Conservation (phyloP, 2,797 vertebrate species). For the Oreonectes daqikongensis region DNA sequence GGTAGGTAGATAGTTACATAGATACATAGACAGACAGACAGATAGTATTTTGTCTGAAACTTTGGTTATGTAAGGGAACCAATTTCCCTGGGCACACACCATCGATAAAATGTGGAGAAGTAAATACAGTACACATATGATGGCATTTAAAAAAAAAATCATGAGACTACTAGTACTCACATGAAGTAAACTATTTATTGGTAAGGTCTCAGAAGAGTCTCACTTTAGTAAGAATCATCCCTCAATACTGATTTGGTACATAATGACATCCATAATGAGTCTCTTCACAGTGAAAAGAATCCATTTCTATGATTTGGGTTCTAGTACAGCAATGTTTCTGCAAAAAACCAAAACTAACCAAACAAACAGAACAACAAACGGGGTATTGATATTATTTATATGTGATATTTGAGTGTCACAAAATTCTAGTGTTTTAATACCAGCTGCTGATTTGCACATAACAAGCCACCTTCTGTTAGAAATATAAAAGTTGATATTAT, state of each 20-base stretch:
- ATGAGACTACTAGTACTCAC: conserved; percentile 65
- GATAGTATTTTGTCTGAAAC: too few relatives aligned
- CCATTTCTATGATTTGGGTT: conserved; percentile 80
- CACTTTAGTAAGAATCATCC: conserved; percentile 78
- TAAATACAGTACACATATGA: not conserved
- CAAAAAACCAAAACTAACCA: conserved; percentile 68
- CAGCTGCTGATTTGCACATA: conserved; percentile 86
- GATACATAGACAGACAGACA: not conserved
- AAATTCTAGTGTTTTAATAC: conserved; percentile 84
- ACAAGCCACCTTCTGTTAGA: conserved; percentile 88
- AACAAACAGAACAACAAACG: conserved; percentile 72
- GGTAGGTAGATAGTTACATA: too few relatives aligned
- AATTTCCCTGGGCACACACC: too few relatives aligned
- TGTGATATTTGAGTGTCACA: conserved; percentile 83
- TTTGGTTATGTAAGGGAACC: too few relatives aligned
- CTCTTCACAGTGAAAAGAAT: conserved; percentile 84
- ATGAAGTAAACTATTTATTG: conserved; percentile 85
- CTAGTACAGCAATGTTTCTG: conserved; percentile 79
- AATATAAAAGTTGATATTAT: conserved; percentile 90
- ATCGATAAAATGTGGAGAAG: too few relatives aligned
- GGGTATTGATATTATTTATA: conserved; percentile 79
- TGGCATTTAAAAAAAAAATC: conserved; percentile 55
- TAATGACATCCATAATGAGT: conserved; percentile 85
- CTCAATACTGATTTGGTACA: conserved; percentile 88
- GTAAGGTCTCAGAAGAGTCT: conserved; percentile 85